Evolutionary conservation across 2,888 invertebrate species (phyloP), one percentile per base, ranked within the genome.

Genomic region (Dusona sp.): DNA sequence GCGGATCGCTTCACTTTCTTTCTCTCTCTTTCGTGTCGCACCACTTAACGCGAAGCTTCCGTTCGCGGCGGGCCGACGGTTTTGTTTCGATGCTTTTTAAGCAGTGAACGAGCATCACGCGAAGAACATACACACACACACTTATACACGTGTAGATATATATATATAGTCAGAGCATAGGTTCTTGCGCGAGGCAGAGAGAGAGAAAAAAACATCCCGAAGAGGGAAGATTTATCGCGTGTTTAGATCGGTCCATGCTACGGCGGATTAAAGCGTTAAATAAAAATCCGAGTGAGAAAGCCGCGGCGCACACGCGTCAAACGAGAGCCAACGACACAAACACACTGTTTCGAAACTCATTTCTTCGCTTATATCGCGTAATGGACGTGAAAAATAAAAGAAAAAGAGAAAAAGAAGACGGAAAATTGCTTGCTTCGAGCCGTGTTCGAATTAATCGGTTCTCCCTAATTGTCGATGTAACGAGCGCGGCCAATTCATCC

Each of bases 41-140:
- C 91, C 92, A 92, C 92, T 92, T 92, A 92, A 86, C 86, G 89
- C 90, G 88, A 72, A 85, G 90, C 91, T 92, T 92, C 92, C 92
- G 92, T 89, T 89, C 68, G 54, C 64, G 48, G 70, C 57, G 65
- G 83, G 79, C 88, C 86, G 87, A 87, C 89, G 89, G 88, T 90
- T 88, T 90, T 90, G 88, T 90, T 91, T 90, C 89, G 90, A 87
- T 88, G 88, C 92, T 91, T 92, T 92, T 92, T 91, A 89, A 90
- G 88, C 80, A 90, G 86, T 78, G 84, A 78, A 77, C 67, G 72
- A 75, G 85, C 74, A 88, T 86, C 83, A 77, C 77, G 74, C 78
- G 54, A 74, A 48, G 64, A 78, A 57, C n/a, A 65, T 33, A 61
- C 61, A 29, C 29, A 13, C 29, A 29, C 61, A 29, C 19, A n/a